Evolutionary conservation across 2,113 vertebrate genomes (phyloP).

Genomic region (Gymnorhina tibicen): DNA sequence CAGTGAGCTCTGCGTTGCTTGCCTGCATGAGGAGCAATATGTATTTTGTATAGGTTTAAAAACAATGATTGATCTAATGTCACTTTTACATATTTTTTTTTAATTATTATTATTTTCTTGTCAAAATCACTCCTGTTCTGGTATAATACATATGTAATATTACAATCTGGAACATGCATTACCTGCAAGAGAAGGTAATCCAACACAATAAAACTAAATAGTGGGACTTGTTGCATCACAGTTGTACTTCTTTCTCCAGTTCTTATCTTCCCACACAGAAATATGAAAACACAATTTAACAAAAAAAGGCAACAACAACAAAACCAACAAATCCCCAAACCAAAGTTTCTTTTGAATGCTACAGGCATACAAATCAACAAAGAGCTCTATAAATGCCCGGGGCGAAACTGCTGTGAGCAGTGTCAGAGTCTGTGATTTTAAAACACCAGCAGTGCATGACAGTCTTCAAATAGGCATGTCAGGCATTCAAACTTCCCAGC

Average conservation of each 20-base stretch:
- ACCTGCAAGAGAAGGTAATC: background rate
- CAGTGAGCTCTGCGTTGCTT: background rate
- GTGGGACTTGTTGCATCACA: background rate
- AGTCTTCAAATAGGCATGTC: background rate
- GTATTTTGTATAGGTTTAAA: background rate
- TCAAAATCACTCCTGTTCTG: background rate
- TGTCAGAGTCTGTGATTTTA: slow-evolving; percentile 37
- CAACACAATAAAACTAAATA: background rate
- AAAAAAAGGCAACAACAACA: background rate
- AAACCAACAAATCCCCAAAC: background rate
- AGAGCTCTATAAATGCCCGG: slow-evolving; percentile 11
- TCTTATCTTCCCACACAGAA: background rate
- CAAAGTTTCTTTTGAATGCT: slow-evolving; percentile 14
- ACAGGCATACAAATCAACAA: slow-evolving; percentile 34
- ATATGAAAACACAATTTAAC: background rate
- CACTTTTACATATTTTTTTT: background rate
- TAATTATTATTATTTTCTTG: background rate
- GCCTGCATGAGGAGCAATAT: background rate
- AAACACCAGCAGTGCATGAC: background rate
- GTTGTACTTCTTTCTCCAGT: background rate
- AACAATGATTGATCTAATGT: background rate
- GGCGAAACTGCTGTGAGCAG: slow-evolving; percentile 31
- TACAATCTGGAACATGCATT: background rate
- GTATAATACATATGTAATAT: background rate
- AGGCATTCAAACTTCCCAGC: background rate